A percentile compares a stretch with the other conserved stretches of the same genome.
phyloP scores from a whole-genome alignment of 2,888 invertebrate genomes.

The Tiliacea citrago region DNA sequence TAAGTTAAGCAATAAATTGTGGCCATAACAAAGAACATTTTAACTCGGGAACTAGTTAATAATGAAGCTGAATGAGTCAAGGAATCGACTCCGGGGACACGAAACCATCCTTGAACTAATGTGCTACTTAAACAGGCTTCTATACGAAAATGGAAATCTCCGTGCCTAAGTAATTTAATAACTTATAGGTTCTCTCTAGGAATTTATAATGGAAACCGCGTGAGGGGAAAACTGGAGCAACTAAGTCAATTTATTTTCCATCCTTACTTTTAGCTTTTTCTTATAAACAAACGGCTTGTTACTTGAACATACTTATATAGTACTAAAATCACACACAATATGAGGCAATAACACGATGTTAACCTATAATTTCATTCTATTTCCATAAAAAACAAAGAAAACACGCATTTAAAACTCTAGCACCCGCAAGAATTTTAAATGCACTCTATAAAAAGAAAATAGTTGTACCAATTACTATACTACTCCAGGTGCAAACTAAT shows the following conservation, averaged over 20 bases:
- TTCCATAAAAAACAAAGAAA: background rate
- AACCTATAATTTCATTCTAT: background rate
- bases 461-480: constrained; percentile 17
- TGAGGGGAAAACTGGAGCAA: constrained; percentile 23
- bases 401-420: constrained; percentile 3
- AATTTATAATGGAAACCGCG: constrained; percentile 34
- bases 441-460: constrained; percentile 14
- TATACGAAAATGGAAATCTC: constrained; percentile 61
- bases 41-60: constrained; percentile 67
- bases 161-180: constrained; percentile 62
- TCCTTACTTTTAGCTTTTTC: background rate
- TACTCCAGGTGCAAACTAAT: constrained; percentile 28
- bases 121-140: constrained; percentile 73
- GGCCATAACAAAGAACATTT: constrained; percentile 65
- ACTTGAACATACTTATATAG: background rate
- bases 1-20: constrained; percentile 67
- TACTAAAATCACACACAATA: background rate
- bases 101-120: constrained; percentile 80
- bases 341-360: background rate
- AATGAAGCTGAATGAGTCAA: constrained; percentile 65
- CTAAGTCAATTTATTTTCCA: constrained; percentile 36
- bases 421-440: too few species aligned
- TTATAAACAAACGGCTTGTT: background rate
- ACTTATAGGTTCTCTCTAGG: constrained; percentile 35
- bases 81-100: constrained; percentile 66